Evolutionary conservation across 2,113 vertebrate genomes (phyloP).

Genomic region (Callorhinus ursinus): DNA sequence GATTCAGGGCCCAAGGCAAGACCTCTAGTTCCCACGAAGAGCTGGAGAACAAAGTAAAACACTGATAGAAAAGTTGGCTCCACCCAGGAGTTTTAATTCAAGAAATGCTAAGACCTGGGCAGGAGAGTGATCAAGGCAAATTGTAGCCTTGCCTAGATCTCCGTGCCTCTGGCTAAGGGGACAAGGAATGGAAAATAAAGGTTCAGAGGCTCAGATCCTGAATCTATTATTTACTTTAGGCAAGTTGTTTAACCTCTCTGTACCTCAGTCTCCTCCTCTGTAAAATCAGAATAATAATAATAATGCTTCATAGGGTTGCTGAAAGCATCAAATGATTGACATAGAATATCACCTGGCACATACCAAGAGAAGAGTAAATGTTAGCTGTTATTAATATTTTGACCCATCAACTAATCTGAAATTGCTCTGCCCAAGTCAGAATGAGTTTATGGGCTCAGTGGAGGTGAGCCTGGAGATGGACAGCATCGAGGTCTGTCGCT

Average conservation of each 20-base stretch:
- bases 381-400: not conserved
- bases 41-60: not conserved
- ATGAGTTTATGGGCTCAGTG: not conserved
- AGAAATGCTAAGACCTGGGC: not conserved
- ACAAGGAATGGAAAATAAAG: not conserved
- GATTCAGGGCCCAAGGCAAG: not conserved
- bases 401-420: not conserved
- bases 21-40: not conserved
- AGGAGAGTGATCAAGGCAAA: not conserved
- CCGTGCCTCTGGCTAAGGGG: no score
- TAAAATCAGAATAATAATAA: not conserved
- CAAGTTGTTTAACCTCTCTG: not conserved
- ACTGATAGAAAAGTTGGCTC: not conserved
- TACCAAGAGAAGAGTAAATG: not conserved
- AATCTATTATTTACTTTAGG: not conserved
- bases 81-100: not conserved
- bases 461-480: not conserved
- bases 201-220: not conserved
- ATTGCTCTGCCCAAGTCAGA: not conserved
- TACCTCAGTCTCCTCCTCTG: not conserved
- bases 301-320: not conserved
- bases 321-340: not conserved
- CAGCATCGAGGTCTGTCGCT: fast-evolving
- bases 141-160: not conserved
- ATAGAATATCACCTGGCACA: not conserved